phyloP scores from a whole-genome alignment of 2,113 vertebrate species.

The Odontophorus gujanensis region DNA sequence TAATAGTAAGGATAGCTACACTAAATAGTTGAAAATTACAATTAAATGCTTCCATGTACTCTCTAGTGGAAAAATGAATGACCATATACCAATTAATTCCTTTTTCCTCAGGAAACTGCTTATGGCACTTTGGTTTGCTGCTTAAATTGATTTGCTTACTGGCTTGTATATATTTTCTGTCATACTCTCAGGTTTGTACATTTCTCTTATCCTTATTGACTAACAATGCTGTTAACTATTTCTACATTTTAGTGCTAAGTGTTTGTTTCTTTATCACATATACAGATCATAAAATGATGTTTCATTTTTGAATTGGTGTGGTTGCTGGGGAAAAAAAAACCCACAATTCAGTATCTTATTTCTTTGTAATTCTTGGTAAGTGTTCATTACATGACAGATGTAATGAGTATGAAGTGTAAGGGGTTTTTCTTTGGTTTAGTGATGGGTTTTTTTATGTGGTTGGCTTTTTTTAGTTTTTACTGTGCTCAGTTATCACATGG shows the following conservation, averaged over 20 bases:
- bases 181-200: conserved; percentile 90
- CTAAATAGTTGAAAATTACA: background rate
- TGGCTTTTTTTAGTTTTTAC: background rate
- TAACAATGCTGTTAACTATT: background rate
- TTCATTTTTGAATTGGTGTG: background rate
- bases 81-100: background rate
- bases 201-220: background rate
- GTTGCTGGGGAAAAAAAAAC: background rate
- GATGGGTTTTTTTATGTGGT: background rate
- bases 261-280: background rate
- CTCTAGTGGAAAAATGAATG: conserved; percentile 3
- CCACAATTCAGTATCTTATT: background rate
- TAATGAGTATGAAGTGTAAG: background rate
- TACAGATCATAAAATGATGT: background rate
- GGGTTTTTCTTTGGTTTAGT: background rate
- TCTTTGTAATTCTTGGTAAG: background rate
- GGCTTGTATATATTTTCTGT: conserved; percentile 90
- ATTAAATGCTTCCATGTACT: background rate
- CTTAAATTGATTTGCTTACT: conserved; percentile 88
- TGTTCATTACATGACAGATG: background rate
- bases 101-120: conserved; percentile 83
- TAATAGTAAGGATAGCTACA: background rate
- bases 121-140: conserved; percentile 91
- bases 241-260: background rate
- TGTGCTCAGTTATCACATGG: background rate